These are phyloP conservation scores for Lepilemur ruficaudatus DNA, from an alignment of 2,797 vertebrate species.

Conservation along the genomic window DNA sequence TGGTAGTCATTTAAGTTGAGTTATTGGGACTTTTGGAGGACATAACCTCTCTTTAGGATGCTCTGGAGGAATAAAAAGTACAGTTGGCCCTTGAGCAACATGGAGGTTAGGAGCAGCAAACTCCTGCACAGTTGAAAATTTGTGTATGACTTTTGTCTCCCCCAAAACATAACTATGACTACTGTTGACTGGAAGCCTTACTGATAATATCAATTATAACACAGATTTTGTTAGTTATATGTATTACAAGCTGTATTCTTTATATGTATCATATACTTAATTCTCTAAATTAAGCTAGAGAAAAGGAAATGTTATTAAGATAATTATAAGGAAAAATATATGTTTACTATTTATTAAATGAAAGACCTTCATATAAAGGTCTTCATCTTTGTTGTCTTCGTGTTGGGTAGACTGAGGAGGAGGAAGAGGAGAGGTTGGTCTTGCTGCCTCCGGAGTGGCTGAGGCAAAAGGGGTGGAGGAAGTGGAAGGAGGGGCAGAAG, in stretches of 20 bases:
- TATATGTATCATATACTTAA: too few species aligned
- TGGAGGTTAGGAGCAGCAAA: neutral
- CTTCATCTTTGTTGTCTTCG: too few species aligned
- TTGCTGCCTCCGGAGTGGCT: neutral
- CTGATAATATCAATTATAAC: too few species aligned
- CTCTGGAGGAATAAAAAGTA: neutral
- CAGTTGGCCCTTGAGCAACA: neutral
- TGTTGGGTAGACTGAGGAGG: too few species aligned
- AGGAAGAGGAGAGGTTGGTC: neutral
- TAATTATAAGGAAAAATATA: too few species aligned
- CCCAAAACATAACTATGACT: neutral
- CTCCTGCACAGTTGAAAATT: neutral
- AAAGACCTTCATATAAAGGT: too few species aligned
- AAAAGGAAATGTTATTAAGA: too few species aligned
- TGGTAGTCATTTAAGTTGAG: neutral
- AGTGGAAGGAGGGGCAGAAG: neutral
- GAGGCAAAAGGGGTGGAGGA: neutral
- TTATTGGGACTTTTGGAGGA: neutral
- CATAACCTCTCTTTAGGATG: neutral
- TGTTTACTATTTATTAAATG: too few species aligned
- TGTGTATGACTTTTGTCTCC: neutral
- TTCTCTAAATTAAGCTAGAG: too few species aligned
- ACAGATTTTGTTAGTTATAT: too few species aligned
- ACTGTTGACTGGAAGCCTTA: too few species aligned
- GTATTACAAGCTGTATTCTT: too few species aligned